Evolutionary conservation across 2,113 vertebrate genomes (phyloP), one percentile per base, ranked within the genome.

Genomic region (Lophura nycthemera): DNA sequence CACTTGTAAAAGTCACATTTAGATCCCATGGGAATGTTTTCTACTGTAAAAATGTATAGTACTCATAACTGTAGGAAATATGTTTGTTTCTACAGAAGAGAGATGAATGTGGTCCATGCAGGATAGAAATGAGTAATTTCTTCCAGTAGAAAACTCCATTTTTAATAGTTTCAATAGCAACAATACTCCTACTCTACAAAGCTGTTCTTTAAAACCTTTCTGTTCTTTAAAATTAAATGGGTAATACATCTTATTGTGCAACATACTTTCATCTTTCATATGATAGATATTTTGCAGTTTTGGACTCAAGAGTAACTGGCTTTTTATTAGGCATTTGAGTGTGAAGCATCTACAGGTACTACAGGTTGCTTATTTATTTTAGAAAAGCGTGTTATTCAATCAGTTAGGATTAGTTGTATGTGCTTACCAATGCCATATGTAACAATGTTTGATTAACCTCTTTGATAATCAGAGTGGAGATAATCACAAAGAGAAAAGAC

Each of bases 321-420:
- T 93, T 6, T 78, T 90, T 90, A 22, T 75, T 52, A 90, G 38
- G 16, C 16, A 13, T 63, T 81, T 93, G 42, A 95, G 86, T 90
- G 21, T 42, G 12, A 25, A 69, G 32, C 43, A 30, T 91, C 77
- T 89, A 47, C 60, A 74, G 70, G 61, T 54, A 57, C 47, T 88
- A 65, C 70, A 83, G 77, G 12, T 60, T 87, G 71, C 56, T 50
- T 90, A 8, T 86, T 87, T 88, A 48, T 73, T 83, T 91, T 40
- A 67, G 42, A 86, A 11, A 52, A 81, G 19, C 50, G 16, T 61
- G 78, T 75, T 91, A 87, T 52, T 30, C 18, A 77, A 73, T 73
- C 30, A 77, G 27, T 91, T 91, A 74, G 90, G 42, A 59, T 88
- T 64, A 63, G 6, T 47, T 83, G 20, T 54, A 20, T 66, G 45